These are phyloP conservation scores for Loxodonta africana DNA, from an alignment of 2,113 vertebrate genomes.

Conservation along the genomic window DNA sequence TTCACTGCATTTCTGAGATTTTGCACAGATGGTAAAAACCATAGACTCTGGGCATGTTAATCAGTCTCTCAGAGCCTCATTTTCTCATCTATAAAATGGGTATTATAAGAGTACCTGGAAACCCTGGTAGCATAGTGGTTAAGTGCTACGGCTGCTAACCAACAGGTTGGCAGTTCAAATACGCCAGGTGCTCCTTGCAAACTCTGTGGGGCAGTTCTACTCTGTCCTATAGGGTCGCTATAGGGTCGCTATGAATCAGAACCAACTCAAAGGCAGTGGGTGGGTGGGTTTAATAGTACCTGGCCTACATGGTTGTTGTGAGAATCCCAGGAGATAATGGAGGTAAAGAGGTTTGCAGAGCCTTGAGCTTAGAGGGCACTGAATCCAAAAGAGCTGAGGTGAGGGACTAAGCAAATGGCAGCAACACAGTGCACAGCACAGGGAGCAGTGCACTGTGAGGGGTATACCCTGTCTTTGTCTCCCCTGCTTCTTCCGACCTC, in stretches of 20 bases:
- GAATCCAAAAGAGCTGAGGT: not conserved
- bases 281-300: not conserved
- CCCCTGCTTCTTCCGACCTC: not conserved
- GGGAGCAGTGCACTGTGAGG: not conserved
- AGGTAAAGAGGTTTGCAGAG: not conserved
- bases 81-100: conserved; percentile 31
- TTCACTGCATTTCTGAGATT: not conserved
- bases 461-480: not conserved
- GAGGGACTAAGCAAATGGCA: not conserved
- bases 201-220: no score
- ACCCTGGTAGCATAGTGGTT: no score
- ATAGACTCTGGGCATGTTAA: not conserved
- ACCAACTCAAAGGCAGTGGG: no score
- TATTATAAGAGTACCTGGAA: not conserved
- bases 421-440: not conserved
- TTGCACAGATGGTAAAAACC: not conserved
- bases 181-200: no score
- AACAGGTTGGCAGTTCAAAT: no score
- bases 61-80: not conserved
- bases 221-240: no score
- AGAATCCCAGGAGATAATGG: not conserved
- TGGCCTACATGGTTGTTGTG: not conserved
- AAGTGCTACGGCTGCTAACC: no score
- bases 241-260: no score
- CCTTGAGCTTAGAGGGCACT: not conserved